These are phyloP conservation scores for Drosophila atripex DNA, from an alignment of 2,888 invertebrate genomes.

Conservation along the genomic window DNA sequence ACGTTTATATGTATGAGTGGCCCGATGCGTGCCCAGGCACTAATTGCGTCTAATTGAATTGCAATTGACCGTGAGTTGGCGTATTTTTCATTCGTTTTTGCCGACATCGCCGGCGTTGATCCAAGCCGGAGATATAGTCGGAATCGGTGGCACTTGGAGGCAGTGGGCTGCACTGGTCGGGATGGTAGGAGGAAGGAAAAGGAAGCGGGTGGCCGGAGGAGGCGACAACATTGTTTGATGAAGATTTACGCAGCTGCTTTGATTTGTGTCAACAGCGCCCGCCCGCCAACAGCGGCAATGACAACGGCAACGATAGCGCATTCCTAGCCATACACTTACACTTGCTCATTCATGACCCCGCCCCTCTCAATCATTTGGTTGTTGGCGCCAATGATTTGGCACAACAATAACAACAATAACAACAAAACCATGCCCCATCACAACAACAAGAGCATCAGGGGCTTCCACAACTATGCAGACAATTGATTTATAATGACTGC, in stretches of 20 bases:
- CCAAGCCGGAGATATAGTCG: slow-evolving; percentile 31
- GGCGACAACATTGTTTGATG: slow-evolving; percentile 60
- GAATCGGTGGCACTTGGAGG: neutral
- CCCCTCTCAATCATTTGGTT: slow-evolving; percentile 46
- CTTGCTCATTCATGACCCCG: slow-evolving; percentile 42
- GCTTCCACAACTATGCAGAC: slow-evolving; percentile 24
- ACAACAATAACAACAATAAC: slow-evolving; percentile 26
- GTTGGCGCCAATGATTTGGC: slow-evolving; percentile 60
- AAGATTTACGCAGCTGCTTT: slow-evolving; percentile 77
- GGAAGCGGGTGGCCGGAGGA: slow-evolving; percentile 29
- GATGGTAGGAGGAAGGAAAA: slow-evolving; percentile 2
- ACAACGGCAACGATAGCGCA: slow-evolving; percentile 20
- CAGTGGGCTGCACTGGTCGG: neutral
- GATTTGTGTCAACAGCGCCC: slow-evolving; percentile 75
- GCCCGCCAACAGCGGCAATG: slow-evolving; percentile 19
- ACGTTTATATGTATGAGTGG: slow-evolving; percentile 21
- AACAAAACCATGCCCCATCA: slow-evolving; percentile 1
- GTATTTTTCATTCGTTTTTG: slow-evolving; percentile 74
- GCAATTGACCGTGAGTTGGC: slow-evolving; percentile 80
- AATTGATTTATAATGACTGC: slow-evolving; percentile 53
- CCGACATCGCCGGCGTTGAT: slow-evolving; percentile 49
- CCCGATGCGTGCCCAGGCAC: slow-evolving; percentile 63
- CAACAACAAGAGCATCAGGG: slow-evolving; percentile 3
- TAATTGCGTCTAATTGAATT: slow-evolving; percentile 80
- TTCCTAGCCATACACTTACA: slow-evolving; percentile 36